These are phyloP conservation scores for Tipula lateralis DNA, from an alignment of 2,888 invertebrate species.

Conservation along the genomic window DNA sequence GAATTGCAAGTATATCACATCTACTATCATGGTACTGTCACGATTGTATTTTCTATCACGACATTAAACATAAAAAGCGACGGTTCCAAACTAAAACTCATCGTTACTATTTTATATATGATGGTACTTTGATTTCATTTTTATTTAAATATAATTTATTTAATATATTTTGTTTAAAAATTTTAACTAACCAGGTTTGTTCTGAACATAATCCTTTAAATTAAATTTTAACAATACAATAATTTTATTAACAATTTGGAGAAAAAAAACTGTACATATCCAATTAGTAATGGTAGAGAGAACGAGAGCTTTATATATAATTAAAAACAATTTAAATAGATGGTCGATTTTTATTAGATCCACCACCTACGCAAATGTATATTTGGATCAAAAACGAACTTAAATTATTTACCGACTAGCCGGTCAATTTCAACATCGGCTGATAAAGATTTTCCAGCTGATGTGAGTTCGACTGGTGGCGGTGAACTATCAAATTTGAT, in stretches of 20 bases:
- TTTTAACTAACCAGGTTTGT: not conserved
- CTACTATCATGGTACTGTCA: too few species aligned
- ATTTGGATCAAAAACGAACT: not conserved
- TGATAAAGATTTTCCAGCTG: not conserved
- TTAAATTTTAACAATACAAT: not conserved
- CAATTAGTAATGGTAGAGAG: too few species aligned
- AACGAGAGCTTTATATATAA: not conserved
- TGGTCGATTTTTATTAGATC: not conserved
- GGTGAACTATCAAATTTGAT: not conserved
- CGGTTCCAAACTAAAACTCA: not conserved
- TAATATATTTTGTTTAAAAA: not conserved
- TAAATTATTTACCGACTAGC: not conserved
- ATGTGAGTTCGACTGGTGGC: not conserved
- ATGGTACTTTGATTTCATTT: not conserved
- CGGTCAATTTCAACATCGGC: not conserved
- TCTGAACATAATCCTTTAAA: not conserved
- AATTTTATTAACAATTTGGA: not conserved
- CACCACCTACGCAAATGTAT: not conserved
- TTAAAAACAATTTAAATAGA: not conserved
- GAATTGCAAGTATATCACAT: too few species aligned
- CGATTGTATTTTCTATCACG: too few species aligned
- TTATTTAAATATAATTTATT: not conserved
- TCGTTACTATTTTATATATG: not conserved
- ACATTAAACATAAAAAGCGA: too few species aligned
- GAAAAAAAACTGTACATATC: too few species aligned